Percentiles rank a stretch among this genome's conserved stretches.
These are phyloP conservation scores for Melitaea athalia DNA, from an alignment of 2,888 invertebrate genomes.

Conservation along the genomic window DNA sequence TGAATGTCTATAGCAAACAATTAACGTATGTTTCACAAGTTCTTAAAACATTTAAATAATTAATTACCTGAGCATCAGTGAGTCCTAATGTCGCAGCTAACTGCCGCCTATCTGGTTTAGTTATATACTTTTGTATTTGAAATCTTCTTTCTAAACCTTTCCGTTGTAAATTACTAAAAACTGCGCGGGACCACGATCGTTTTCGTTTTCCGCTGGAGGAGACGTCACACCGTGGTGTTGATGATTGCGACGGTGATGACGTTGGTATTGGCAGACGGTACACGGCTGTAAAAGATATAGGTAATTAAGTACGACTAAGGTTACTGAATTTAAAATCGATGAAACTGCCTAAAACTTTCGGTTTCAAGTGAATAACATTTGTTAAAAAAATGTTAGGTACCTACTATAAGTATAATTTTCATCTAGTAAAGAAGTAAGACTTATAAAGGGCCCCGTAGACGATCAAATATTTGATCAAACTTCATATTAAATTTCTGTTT, in stretches of 20 bases:
- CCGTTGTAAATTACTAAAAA: slow-evolving; percentile 96
- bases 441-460: too few species aligned
- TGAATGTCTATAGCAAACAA: too few species aligned
- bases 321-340: neutral
- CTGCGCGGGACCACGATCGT: slow-evolving; percentile 96
- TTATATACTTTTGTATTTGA: slow-evolving; percentile 97
- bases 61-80: slow-evolving; percentile 93
- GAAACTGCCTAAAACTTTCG: neutral
- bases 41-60: slow-evolving; percentile 14
- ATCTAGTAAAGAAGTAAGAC: too few species aligned
- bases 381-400: too few species aligned
- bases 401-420: too few species aligned
- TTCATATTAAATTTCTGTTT: too few species aligned
- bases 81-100: slow-evolving; percentile 95
- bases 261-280: slow-evolving; percentile 72
- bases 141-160: slow-evolving; percentile 96
- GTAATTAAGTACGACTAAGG: neutral
- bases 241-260: slow-evolving; percentile 63
- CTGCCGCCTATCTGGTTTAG: slow-evolving; percentile 95
- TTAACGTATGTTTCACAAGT: neutral
- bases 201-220: slow-evolving; percentile 87
- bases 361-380: too few species aligned
- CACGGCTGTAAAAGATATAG: slow-evolving; percentile 48
- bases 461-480: too few species aligned
- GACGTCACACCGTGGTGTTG: slow-evolving; percentile 74